Evolutionary conservation across 2,888 invertebrate genomes (phyloP).

Genomic region (Molanna angustata): DNA sequence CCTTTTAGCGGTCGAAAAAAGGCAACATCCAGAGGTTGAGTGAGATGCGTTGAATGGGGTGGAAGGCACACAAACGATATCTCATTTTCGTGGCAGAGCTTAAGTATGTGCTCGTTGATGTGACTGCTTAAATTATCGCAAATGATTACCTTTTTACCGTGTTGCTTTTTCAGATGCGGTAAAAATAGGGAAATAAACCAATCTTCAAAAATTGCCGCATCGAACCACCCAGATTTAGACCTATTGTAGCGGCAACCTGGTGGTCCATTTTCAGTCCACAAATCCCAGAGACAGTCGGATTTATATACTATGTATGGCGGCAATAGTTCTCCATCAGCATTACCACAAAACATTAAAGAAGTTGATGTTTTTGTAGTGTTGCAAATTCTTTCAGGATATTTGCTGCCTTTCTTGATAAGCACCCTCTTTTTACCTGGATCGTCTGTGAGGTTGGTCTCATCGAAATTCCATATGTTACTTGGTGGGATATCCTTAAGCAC

Average conservation of each 20-base stretch:
- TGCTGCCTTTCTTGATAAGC: not conserved
- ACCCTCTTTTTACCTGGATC: not conserved
- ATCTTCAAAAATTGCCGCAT: not conserved
- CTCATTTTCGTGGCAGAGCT: not conserved
- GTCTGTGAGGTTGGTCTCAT: not conserved
- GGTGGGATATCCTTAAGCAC: not conserved
- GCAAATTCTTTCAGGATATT: not conserved
- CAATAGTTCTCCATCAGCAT: not conserved
- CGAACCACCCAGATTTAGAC: not conserved
- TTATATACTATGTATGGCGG: not conserved
- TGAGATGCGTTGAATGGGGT: slow-evolving; percentile 1
- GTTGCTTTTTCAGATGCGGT: not conserved
- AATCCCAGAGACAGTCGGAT: not conserved
- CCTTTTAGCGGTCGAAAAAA: not conserved
- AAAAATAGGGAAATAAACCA: not conserved
- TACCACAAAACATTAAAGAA: not conserved
- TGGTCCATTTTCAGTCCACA: not conserved
- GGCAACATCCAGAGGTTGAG: too few species aligned
- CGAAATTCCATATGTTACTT: not conserved
- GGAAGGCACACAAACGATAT: not conserved
- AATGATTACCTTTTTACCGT: not conserved
- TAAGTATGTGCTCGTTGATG: not conserved
- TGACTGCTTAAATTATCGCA: slow-evolving; percentile 3
- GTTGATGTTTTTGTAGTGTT: not conserved
- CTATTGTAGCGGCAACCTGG: not conserved